phyloP scores from a whole-genome alignment of 1,140 invertebrate species.

The Lethocerus indicus region DNA sequence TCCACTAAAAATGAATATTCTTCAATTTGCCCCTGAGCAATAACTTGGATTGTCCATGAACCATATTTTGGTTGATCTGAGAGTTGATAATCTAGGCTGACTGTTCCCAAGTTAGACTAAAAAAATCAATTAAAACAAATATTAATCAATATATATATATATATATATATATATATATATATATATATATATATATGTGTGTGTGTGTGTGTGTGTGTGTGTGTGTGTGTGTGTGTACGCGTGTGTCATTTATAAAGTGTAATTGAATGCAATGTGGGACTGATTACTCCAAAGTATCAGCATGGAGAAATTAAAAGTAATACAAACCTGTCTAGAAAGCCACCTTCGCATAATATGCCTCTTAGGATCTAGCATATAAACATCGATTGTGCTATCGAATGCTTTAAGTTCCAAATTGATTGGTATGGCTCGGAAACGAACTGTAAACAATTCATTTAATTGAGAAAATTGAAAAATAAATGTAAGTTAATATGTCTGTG shows the following conservation, averaged over 20 bases:
- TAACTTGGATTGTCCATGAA: constrained; percentile 76
- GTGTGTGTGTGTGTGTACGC: too few species aligned
- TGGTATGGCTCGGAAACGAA: constrained; percentile 73
- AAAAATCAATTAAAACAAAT: constrained; percentile 10
- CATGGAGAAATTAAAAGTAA: not conserved
- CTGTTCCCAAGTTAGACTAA: constrained; percentile 74
- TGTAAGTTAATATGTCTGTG: too few species aligned
- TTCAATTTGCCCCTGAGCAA: constrained; percentile 74
- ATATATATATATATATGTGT: too few species aligned
- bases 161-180: too few species aligned
- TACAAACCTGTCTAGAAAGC: constrained; percentile 57
- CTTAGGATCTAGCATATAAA: constrained; percentile 75
- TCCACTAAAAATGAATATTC: constrained; percentile 75
- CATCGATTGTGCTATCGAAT: constrained; percentile 73
- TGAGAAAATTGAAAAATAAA: not conserved
- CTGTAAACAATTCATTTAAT: constrained; percentile 28
- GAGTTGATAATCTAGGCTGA: constrained; percentile 75
- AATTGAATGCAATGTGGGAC: not conserved
- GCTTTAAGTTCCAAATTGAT: constrained; percentile 77
- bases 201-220: too few species aligned
- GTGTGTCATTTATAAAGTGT: too few species aligned
- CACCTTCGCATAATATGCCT: constrained; percentile 74
- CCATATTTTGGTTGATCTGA: constrained; percentile 85
- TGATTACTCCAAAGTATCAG: not conserved
- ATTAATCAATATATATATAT: too few species aligned